Conservation (phyloP, 2,888 invertebrate genomes). For the Napeogenes inachia region DNA sequence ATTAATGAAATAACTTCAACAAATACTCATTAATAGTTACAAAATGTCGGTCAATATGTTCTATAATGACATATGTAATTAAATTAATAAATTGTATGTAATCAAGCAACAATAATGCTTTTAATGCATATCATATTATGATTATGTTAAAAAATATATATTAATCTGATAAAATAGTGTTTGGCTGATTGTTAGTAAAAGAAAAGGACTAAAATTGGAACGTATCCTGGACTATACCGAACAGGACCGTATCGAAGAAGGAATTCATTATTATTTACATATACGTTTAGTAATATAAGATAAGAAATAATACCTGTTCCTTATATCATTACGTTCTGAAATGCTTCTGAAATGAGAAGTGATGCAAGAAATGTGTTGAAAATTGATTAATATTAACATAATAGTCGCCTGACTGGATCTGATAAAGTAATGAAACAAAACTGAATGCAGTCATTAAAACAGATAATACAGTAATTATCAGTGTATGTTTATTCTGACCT, state of each 20-base stretch:
- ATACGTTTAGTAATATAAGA: too few relatives aligned
- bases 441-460: conserved; percentile 20
- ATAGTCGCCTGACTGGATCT: neutral
- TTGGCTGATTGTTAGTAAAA: too few relatives aligned
- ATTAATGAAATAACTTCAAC: conserved; percentile 11
- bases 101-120: too few relatives aligned
- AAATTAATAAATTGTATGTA: neutral
- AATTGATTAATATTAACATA: neutral
- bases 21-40: conserved; percentile 9
- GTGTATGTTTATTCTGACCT: conserved; percentile 25
- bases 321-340: too few relatives aligned
- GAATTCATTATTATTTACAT: too few relatives aligned
- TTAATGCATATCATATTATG: neutral
- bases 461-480: conserved; percentile 29
- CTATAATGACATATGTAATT: conserved; percentile 3
- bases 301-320: too few relatives aligned
- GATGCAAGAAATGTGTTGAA: too few relatives aligned
- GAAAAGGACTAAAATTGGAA: too few relatives aligned
- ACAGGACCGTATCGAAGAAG: too few relatives aligned
- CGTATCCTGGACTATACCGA: too few relatives aligned
- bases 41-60: conserved; percentile 11
- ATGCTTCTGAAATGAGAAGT: too few relatives aligned
- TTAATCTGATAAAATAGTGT: too few relatives aligned
- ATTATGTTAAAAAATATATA: neutral
- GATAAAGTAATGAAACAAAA: conserved; percentile 12